Evolutionary conservation across 2,888 invertebrate species (phyloP), one percentile per base, ranked within the genome.

Genomic region (Hypomecis punctinalis): DNA sequence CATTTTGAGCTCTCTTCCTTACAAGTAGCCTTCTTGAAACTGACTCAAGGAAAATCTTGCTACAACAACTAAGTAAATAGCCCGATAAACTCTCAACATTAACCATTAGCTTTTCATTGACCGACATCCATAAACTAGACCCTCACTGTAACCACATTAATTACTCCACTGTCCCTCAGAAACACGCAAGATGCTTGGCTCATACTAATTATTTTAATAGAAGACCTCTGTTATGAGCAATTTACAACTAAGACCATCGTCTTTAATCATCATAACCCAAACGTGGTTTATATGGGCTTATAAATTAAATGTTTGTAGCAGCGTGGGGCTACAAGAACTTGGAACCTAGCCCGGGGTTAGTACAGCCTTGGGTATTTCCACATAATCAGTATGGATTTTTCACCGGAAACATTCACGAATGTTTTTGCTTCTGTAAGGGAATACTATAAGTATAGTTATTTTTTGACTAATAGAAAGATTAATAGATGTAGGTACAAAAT

Each of bases 261-360:
- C 71, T 78, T 82, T 85, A 86, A 86, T 85, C 87, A 83, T 82
- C 76, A 79, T 77, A 78, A 71, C 80, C 80, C 61, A 42, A 61
- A 61, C 43, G 52, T 36, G 61, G 61, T 84, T 84, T 85, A 83
- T 81, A 81, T 84, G 80, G 82, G 79, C 61, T 70, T 84, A 84
- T 91, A 90, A 89, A 89, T 89, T 89, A 82, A 86, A 84, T 80
- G 82, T 83, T 60, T 60, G 64, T 47, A 60, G 54, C 80, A 75
- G 23, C 23, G 23, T 62, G 69, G 73, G 75, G 77, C 73, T 88
- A 91, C 90, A 90, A 90, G 90, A 88, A 77, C 85, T 86, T 91
- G 91, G 91, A 89, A 84, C 80, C 81, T 78, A 80, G 86, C 88
- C 88, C 88, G 83, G 80, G 80, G 85, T 82, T 86, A 86, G 86